A percentile compares a stretch with the other conserved stretches of the same genome.
Evolutionary conservation across 2,113 vertebrate species (phyloP).

Genomic region (Psilopsiagon aymara): DNA sequence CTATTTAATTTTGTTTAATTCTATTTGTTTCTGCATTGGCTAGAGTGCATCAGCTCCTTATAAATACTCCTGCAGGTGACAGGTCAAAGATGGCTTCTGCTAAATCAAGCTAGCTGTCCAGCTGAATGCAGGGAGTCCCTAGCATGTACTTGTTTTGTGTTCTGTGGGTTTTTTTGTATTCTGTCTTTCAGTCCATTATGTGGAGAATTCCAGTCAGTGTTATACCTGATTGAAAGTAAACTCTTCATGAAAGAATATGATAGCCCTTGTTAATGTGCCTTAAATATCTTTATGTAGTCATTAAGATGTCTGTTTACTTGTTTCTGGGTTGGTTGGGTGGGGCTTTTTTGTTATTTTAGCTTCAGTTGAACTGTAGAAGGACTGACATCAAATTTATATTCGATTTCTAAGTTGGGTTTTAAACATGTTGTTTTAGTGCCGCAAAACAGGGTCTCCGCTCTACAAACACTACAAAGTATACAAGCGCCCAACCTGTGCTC

Average conservation of each 20-base stretch:
- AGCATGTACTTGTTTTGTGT: neutral
- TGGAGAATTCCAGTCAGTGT: neutral
- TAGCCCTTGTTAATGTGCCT: neutral
- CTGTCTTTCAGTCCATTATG: neutral
- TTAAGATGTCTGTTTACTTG: neutral
- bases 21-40: neutral
- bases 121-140: neutral
- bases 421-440: conserved; percentile 78
- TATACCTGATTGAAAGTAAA: neutral
- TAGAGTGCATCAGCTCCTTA: neutral
- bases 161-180: neutral
- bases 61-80: neutral
- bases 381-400: neutral
- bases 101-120: neutral
- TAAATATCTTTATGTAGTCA: neutral
- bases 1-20: neutral
- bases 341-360: neutral
- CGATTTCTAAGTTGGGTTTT: neutral
- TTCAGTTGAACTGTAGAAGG: neutral
- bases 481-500: conserved; percentile 81
- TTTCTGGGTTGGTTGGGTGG: neutral
- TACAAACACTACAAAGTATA: conserved; percentile 90
- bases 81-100: neutral
- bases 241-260: neutral
- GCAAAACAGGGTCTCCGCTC: conserved; percentile 80